phyloP scores from a whole-genome alignment of 2,797 vertebrate species.

The Lagocephalus sceleratus region DNA sequence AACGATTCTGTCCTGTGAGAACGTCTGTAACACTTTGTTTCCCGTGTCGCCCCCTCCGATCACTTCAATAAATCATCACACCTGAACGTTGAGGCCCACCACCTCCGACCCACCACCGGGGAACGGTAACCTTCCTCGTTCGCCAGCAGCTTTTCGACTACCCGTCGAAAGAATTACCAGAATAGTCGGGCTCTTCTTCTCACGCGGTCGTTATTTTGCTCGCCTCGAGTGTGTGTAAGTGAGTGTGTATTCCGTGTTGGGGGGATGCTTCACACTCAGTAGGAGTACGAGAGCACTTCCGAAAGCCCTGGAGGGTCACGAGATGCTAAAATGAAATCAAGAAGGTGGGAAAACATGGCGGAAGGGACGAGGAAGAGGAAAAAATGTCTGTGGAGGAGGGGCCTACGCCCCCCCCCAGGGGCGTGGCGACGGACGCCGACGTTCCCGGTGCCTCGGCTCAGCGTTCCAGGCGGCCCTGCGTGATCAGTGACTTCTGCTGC shows the following conservation, averaged over 20 bases:
- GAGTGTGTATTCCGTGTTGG: conserved; percentile 1
- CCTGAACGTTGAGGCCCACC: too few species aligned
- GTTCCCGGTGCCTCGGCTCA: conserved; percentile 29
- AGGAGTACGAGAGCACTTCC: conserved; percentile 23
- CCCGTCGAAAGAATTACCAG: too few species aligned
- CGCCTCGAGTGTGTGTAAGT: neutral
- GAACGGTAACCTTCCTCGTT: too few species aligned
- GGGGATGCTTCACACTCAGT: conserved; percentile 13
- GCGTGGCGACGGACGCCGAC: conserved; percentile 6
- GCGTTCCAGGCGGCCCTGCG: conserved; percentile 16
- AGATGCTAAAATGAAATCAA: conserved; percentile 32
- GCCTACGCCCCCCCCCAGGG: conserved; percentile 1
- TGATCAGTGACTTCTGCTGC: conserved; percentile 37
- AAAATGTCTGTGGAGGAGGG: neutral
- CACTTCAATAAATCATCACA: too few species aligned
- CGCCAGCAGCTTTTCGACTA: too few species aligned
- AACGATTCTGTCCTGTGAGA: too few species aligned
- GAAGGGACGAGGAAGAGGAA: conserved; percentile 12
- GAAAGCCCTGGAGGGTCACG: conserved; percentile 30
- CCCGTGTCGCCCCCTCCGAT: too few species aligned
- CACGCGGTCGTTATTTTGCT: neutral
- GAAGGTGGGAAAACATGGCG: conserved; percentile 44
- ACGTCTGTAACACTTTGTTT: too few species aligned
- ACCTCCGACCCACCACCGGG: too few species aligned
- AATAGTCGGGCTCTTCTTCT: neutral